Base-by-base conservation (phyloP, 2,888 invertebrate species). In the Xanthostigma xanthostigma region DNA sequence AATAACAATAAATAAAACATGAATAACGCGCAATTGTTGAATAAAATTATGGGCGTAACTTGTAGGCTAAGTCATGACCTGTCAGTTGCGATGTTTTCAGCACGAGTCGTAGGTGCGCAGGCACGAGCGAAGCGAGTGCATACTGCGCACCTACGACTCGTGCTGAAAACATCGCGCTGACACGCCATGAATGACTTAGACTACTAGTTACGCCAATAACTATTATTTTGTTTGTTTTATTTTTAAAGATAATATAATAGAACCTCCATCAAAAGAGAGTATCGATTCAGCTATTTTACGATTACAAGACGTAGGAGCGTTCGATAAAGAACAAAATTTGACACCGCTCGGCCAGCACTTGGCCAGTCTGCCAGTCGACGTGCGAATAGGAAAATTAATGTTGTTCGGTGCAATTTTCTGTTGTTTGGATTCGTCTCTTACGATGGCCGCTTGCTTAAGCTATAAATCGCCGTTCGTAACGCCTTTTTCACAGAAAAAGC, bases 351-450 rank as follows among this genome's bases (percentile, higher is more conserved):
- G 94, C 0, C 81, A 84, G 54, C 91, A 94, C 65, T 70, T 95
- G 46, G 84, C 92, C 0, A 82, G 87, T 0, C 65, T 96, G 49
- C 95, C 95, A 0, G 86, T 96, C 0, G 94, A 95, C 61, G 87
- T 87, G 3, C 74, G 89, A 56, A 84, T 93, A 56, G 93, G 92
- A n/a, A 92, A 95, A 62, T 74, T 95, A 54, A 85, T 96, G 73
- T 65, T 96, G 8, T 89, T 88, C 58, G 91, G 94, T 0, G 85
- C 94, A 10, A 88, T 95, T 52, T 87, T 96, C 63, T 84, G 85
- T 56, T 95, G 95, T 62, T 75, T 95, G 36, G 91, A 94, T 68
- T 90, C 94, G 0, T 84, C 93, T 0, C 70, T 95, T 2, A 94
- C 93, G 3, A 88, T 96, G 62, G 93, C 88, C 0, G 87, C 88